phyloP scores from a whole-genome alignment of 2,888 invertebrate genomes.

The Acholoe squamosa region DNA sequence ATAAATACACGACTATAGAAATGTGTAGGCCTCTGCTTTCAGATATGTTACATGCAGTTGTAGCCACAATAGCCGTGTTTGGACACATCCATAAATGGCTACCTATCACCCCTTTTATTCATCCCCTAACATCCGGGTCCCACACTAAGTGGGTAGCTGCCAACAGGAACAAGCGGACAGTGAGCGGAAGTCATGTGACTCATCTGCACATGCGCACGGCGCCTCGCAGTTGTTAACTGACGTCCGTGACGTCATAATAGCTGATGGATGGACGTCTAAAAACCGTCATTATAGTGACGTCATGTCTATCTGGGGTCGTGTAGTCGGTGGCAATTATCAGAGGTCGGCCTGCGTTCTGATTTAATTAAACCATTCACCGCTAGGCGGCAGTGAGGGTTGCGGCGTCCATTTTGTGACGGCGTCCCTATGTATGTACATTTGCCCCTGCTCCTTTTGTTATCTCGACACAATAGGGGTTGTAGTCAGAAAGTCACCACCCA shows the following conservation, averaged over 20 bases:
- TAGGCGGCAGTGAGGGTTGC: not conserved
- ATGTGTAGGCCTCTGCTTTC: no score
- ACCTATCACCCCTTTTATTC: no score
- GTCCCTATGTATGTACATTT: not conserved
- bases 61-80: no score
- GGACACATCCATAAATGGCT: no score
- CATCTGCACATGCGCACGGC: slow-evolving; percentile 45
- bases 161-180: not conserved
- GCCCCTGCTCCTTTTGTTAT: not conserved
- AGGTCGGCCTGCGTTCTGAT: slow-evolving; percentile 13
- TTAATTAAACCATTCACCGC: slow-evolving; percentile 47
- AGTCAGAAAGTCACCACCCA: not conserved
- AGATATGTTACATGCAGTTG: no score
- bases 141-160: not conserved
- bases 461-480: not conserved
- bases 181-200: slow-evolving; percentile 45
- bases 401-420: not conserved
- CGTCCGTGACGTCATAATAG: slow-evolving; percentile 38
- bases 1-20: no score
- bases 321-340: slow-evolving; percentile 33
- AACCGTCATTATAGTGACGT: slow-evolving; percentile 43
- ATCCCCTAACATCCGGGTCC: no score
- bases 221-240: slow-evolving; percentile 3
- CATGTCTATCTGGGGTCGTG: slow-evolving; percentile 30
- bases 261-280: slow-evolving; percentile 44